These are phyloP conservation scores for Gulo gulo DNA, from an alignment of 2,113 vertebrate genomes.

Conservation along the genomic window DNA sequence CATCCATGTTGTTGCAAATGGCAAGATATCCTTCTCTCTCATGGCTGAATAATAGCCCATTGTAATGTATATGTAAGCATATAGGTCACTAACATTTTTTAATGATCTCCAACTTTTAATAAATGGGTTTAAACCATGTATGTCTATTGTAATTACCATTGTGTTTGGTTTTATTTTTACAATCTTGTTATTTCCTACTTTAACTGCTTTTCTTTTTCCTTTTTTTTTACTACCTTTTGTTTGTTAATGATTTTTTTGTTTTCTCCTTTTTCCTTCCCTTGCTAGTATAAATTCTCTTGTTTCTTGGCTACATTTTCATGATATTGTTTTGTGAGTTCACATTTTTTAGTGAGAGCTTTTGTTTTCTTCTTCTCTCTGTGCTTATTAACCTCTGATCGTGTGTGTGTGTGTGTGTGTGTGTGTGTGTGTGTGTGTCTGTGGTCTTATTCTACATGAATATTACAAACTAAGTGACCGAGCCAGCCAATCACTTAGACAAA, in stretches of 20 bases:
- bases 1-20: not conserved
- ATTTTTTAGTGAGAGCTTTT: not conserved
- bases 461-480: not conserved
- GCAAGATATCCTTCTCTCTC: not conserved
- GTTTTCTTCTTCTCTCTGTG: not conserved
- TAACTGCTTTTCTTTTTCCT: not conserved
- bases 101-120: not conserved
- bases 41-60: not conserved
- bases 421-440: not conserved
- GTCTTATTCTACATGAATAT: not conserved
- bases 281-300: not conserved
- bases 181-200: not conserved
- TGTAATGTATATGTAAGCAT: not conserved
- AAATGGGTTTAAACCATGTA: not conserved
- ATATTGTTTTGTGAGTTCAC: not conserved
- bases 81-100: not conserved
- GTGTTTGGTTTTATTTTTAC: not conserved
- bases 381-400: not conserved
- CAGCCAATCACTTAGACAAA: not conserved
- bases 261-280: not conserved
- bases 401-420: not conserved
- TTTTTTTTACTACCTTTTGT: not conserved
- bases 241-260: not conserved
- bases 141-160: not conserved
- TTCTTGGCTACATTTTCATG: not conserved